Percentiles rank a stretch among this genome's conserved stretches.
These are phyloP conservation scores for Sycobia sp. DNA, from an alignment of 1,140 invertebrate genomes.

Conservation along the genomic window DNA sequence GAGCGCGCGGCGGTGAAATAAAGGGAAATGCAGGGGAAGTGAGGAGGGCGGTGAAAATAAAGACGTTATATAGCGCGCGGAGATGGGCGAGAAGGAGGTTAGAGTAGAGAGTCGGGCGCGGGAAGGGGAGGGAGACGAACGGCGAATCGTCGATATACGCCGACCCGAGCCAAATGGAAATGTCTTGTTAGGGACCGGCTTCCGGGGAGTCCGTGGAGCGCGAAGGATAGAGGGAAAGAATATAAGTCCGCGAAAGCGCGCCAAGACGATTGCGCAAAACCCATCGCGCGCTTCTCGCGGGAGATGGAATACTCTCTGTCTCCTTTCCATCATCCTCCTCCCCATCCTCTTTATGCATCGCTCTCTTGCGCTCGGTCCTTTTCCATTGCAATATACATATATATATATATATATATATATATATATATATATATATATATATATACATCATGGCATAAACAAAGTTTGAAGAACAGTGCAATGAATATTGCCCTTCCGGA, in stretches of 20 bases:
- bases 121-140: too few relatives aligned
- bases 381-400: too few relatives aligned
- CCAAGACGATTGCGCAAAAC: constrained; percentile 6
- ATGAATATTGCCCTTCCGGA: too few relatives aligned
- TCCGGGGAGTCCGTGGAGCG: constrained; percentile 1
- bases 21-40: background rate
- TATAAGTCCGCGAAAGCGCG: background rate
- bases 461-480: too few relatives aligned
- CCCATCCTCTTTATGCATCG: too few relatives aligned
- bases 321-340: too few relatives aligned
- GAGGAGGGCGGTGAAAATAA: background rate
- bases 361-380: too few relatives aligned
- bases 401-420: too few relatives aligned
- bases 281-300: background rate
- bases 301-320: background rate
- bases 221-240: background rate
- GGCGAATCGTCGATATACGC: background rate
- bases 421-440: too few relatives aligned
- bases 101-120: too few relatives aligned
- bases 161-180: constrained; percentile 23
- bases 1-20: background rate
- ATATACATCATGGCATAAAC: too few relatives aligned
- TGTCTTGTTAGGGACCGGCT: constrained; percentile 19
- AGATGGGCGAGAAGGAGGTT: background rate
- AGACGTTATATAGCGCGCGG: constrained; percentile 1